Evolutionary conservation across 2,888 invertebrate species (phyloP), one percentile per base, ranked within the genome.

Genomic region (Dascillus cervinus): DNA sequence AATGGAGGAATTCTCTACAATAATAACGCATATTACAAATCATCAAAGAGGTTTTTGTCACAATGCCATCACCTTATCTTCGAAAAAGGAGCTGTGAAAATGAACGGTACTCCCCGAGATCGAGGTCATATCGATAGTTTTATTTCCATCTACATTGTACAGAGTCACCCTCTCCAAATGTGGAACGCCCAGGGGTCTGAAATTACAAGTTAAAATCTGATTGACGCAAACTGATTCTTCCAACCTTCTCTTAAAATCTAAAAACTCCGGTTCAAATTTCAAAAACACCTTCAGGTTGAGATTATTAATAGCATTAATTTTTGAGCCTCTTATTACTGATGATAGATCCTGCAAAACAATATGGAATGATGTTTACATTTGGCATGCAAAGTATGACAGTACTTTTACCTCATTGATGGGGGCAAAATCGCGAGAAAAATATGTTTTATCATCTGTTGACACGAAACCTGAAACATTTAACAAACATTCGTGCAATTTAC

Each of bases 51-150:
- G 17, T 6, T 17, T 17, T 17, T 17, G 17, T n/a, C n/a, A n/a
- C 15, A 21, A 8, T 26, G 15, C 20, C 33, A 64, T 67, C 63
- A 94, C 92, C 79, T 92, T 92, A 56, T 91, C 82, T 58, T 91
- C 85, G 66, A 95, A 95, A 74, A 96, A 95, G 46, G 95, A 94
- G 56, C 94, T 92, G 67, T 96, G 92, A 72, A 96, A 96, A 70
- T 92, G 88, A 17, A 87, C 82, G 50, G 91, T 90, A 65, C 82
- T 89, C 54, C 94, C 94, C 46, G 92, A 90, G 59, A 96, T 90
- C 46, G 94, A 92, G 60, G 88, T 82, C 61, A 96, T 78, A 64
- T 90, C 88, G 57, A 96, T 77, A 56, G 84, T 90, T 58, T 79
- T 79, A 69, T 91, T 88, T 49, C 72, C 69, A 70, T 86, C 87